These are phyloP conservation scores for Bufo bufo DNA, from an alignment of 2,113 vertebrate species.

Conservation along the genomic window DNA sequence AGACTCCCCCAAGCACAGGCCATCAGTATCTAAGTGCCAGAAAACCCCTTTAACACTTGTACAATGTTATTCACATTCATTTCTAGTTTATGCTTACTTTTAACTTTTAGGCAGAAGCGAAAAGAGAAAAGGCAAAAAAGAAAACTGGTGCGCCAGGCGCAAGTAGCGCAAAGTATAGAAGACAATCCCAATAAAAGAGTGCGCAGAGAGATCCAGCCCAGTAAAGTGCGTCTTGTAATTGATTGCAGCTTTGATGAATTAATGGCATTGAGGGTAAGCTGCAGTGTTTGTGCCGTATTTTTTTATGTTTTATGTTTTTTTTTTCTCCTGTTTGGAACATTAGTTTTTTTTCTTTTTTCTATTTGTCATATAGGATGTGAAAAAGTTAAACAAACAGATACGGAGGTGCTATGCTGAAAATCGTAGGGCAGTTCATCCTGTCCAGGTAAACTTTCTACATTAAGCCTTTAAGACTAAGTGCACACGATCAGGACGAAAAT, in stretches of 20 bases:
- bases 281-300: background rate
- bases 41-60: no score
- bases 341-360: background rate
- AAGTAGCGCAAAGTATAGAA: conserved; percentile 67
- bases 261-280: conserved; percentile 86
- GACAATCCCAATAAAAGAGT: conserved; percentile 74
- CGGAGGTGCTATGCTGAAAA: conserved; percentile 96
- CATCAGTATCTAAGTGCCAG: no score
- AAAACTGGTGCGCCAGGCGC: conserved; percentile 79
- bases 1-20: no score
- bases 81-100: no score
- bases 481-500: no score
- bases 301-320: background rate
- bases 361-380: conserved; percentile 78
- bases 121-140: conserved; percentile 93
- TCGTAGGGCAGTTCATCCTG: conserved; percentile 84
- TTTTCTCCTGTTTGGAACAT: no score
- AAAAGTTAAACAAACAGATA: conserved; percentile 97
- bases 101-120: conserved; percentile 79
- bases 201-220: conserved; percentile 75
- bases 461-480: background rate
- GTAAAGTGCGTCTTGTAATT: conserved; percentile 83
- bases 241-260: conserved; percentile 94
- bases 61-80: no score
- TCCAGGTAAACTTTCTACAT: conserved; percentile 77